Conservation (phyloP, 2,888 invertebrate genomes). For the Druceiella hillmani region DNA sequence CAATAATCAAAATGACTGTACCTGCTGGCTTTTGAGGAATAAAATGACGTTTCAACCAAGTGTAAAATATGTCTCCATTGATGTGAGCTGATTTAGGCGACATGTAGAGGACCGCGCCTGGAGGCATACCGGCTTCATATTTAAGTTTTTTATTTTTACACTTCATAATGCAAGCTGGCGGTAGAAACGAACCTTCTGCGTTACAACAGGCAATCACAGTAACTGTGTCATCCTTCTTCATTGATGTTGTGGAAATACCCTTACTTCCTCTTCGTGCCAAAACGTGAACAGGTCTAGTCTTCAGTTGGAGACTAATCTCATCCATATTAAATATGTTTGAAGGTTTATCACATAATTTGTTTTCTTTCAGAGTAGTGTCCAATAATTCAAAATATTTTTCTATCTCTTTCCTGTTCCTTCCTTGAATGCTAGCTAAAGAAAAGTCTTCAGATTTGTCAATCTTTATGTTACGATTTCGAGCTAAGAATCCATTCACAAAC, state of each 20-base stretch:
- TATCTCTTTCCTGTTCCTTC: no score
- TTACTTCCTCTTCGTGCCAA: background rate
- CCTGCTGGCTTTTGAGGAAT: background rate
- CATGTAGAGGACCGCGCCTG: slow-evolving; percentile 15
- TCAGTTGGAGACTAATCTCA: no score
- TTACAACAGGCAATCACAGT: slow-evolving; percentile 24
- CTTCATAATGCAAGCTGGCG: slow-evolving; percentile 25
- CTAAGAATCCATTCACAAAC: no score
- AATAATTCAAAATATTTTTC: no score
- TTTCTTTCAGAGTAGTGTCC: no score
- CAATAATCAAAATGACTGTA: background rate
- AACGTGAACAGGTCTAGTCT: background rate
- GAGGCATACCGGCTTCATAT: slow-evolving; percentile 18
- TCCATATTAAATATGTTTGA: no score
- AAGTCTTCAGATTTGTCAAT: no score
- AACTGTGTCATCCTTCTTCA: background rate
- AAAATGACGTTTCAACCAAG: background rate
- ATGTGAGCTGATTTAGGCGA: background rate
- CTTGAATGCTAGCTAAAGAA: no score
- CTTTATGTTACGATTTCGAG: no score
- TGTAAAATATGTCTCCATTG: background rate
- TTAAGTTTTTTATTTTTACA: slow-evolving; percentile 25
- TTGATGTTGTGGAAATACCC: background rate
- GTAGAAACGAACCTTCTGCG: slow-evolving; percentile 25
- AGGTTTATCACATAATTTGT: no score